Base-by-base conservation (phyloP, 2,797 vertebrate genomes). In the Lutjanus campechanus region DNA sequence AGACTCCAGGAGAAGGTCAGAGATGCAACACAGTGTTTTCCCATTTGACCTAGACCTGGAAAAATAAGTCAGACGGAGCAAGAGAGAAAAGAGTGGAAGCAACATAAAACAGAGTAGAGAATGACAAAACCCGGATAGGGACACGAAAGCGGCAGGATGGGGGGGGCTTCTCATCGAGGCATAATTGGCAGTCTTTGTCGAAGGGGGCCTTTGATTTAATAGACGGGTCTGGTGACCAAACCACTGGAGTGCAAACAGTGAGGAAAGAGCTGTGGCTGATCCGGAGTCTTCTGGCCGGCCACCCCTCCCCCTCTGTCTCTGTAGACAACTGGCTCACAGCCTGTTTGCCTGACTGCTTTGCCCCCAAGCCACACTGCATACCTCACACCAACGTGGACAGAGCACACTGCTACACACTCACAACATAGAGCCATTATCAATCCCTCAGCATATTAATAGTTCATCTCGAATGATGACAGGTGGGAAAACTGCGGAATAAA, bases 171-270 rank as follows among this genome's bases (percentile, higher is more conserved):
- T 91, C 85, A 81, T 91, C 76, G 72, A 85, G 88, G 89, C 90
- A 92, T 94, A 94, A 95, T 94, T 95, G 94, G 92, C 91, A 83
- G 93, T 94, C 88, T 94, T 94, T 94, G 92, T 94, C 82, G 79
- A 89, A 91, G 90, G 91, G 89, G 94, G 91, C 82, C 92, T 92
- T 95, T 95, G 93, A 93, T 93, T 95, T 94, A 95, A 95, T 90
- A 93, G 93, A 91, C 89, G 86, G 89, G 91, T 89, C 92, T 92
- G 92, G 93, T 95, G 94, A 94, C 94, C 93, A 91, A 94, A 92
- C 92, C 91, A 92, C 91, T 92, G 90, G 90, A 95, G 93, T 93
- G 93, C 93, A 94, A 95, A 95, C 93, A 90, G 91, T 75, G 90
- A 91, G 87, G 91, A 95, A 94, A 93, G 85, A 85, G 82, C 76